Base-by-base conservation (phyloP, 2,888 invertebrate genomes). In the Sarcophaga carnaria region DNA sequence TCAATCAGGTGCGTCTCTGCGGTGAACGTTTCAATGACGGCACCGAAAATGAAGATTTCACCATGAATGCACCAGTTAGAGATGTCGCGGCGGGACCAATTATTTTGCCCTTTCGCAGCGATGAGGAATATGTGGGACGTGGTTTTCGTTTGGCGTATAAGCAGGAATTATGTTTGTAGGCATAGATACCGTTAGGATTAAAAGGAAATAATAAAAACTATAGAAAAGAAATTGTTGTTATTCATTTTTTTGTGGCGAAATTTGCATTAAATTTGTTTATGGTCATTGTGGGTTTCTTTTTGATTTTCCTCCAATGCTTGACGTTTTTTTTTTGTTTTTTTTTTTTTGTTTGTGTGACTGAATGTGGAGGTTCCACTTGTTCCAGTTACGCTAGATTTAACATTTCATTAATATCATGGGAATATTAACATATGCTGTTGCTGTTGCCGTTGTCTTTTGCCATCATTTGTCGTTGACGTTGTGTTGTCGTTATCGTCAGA, bases 11-110 rank as follows among this genome's bases (percentile, higher is more conserved):
- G 37, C 94, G 97, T 79, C 93, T 97, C 4, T 97, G 97, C 89
- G 97, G 97, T 0, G 96, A 96, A 78, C 94, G 95, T 54, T 94
- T 97, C 20, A 97, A 97, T 90, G 97, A 97, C 91, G 97, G 96
- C 87, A 90, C 89, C 85, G 91, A 90, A 54, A 90, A 88, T 84
- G 92, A 92, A 71, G 95, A 96, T 92, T 96, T 96, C 90, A 95
- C 95, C 12, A 91, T 94, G 85, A 95, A 96, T 92, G 95, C 96
- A n/a, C 95, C 96, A 70, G 95, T 97, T 63, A 96, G 95, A 92
- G 96, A 96, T 94, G 94, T 92, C 54, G 95, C 94, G 88, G 95
- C 95, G 69, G 97, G 97, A 25, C 97, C 97, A 11, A 96, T 96
- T 89, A 94, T 96, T 22, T 93, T 97, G 84, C 95, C 95, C 92